phyloP scores from a whole-genome alignment of 1,140 invertebrate species.

The Trissolcus basalis region DNA sequence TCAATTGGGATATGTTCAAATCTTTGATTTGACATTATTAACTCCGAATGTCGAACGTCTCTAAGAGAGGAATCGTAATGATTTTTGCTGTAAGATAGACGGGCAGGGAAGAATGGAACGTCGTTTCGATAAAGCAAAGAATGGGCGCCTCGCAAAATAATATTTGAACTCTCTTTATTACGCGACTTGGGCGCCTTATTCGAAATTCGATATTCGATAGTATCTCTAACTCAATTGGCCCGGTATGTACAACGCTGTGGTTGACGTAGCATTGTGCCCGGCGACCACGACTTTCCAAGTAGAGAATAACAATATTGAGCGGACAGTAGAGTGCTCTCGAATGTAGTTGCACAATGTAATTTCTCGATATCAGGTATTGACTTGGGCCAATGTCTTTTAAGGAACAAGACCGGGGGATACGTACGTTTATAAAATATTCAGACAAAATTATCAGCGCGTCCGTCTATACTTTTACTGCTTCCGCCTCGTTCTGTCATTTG shows the following conservation, averaged over 20 bases:
- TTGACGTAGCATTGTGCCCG: conserved; percentile 55
- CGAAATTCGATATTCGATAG: conserved; percentile 59
- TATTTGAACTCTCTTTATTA: conserved; percentile 56
- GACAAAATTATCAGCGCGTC: conserved; percentile 22
- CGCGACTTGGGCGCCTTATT: conserved; percentile 41
- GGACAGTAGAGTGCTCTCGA: conserved; percentile 47
- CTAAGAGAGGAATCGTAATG: conserved; percentile 17
- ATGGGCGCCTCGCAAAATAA: conserved; percentile 38
- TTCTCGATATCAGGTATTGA: conserved; percentile 49
- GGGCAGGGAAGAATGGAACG: conserved; percentile 32
- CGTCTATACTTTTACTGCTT: not conserved
- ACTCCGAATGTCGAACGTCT: not conserved
- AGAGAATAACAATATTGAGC: conserved; percentile 59
- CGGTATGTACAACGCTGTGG: conserved; percentile 47
- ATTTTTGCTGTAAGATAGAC: conserved; percentile 25
- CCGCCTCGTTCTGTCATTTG: too few relatives aligned
- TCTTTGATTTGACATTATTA: conserved; percentile 18
- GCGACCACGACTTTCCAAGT: conserved; percentile 56
- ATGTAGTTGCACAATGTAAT: conserved; percentile 52
- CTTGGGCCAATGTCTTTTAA: conserved; percentile 39
- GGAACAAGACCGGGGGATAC: conserved; percentile 9
- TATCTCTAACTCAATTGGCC: conserved; percentile 59
- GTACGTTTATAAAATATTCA: conserved; percentile 35
- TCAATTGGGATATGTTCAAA: not conserved
- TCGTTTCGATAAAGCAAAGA: conserved; percentile 42